Base-by-base conservation (phyloP, 2,888 invertebrate species). In the Tolmerus cingulatus region DNA sequence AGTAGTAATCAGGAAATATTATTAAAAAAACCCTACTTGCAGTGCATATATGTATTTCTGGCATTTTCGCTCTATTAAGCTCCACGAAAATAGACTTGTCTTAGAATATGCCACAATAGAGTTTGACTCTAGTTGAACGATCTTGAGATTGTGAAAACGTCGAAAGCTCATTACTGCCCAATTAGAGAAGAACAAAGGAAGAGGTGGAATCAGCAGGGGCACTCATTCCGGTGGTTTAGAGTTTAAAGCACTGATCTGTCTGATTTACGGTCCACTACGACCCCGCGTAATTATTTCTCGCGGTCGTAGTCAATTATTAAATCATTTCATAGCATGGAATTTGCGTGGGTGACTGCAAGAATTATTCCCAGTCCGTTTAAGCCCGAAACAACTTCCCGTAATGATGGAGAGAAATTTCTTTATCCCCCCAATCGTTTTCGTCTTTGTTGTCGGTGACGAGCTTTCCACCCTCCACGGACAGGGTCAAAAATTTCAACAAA, bases 291-390 rank as follows among this genome's bases (percentile, higher is more conserved):
- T 76, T 76, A 76, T 76, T 76, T 27, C 40, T 76, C 76, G 37
- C 19, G n/a, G 76, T 19, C 76, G 34, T 19, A 76, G 76, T 76
- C 76, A 76, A 76, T 76, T 76, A 76, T 76, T 23, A 81, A 81
- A 81, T 51, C 55, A 43, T 55, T 81, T 81, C 34, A 76, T 19
- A 81, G 16, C 55, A 34, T 81, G 81, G 81, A 81, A 81, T 51
- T 81, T 27, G 27, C 30, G 81, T 81, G 81, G 81, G 81, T 34
- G 55, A 55, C 23, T 78, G 23, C 23, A 55, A 81, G 81, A 81
- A 23, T 81, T 55, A 81, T 81, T 55, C 30, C 23, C 81, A 30
- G 76, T n/a, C 76, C 76, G 37, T 76, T 76, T 37, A 34, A 37
- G 76, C 34, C 12, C 12, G 27, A 76, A 76, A 16, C 34, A 30